Conservation (phyloP, 2,113 vertebrate species). For the Atherinomorus stipes region DNA sequence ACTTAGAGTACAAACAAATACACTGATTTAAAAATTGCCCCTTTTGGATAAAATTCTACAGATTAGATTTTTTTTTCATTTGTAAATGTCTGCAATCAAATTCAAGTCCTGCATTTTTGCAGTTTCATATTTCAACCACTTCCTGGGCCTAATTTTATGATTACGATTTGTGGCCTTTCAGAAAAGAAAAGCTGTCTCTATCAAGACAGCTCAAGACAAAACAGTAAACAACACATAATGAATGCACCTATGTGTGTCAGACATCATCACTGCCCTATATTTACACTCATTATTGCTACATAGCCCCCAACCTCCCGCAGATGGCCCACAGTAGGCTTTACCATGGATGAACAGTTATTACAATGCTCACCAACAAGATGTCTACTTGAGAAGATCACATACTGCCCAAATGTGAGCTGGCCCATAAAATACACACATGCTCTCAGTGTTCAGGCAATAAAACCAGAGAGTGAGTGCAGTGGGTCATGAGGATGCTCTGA, state of each 20-base stretch:
- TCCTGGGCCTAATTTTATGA: no score
- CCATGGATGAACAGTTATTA: slow-evolving; percentile 63
- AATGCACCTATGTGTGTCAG: slow-evolving; percentile 61
- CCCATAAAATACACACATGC: slow-evolving; percentile 64
- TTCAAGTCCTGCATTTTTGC: no score
- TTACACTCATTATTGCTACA: slow-evolving; percentile 53
- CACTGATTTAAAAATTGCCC: no score
- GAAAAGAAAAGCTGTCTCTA: no score
- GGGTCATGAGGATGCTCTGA: slow-evolving; percentile 41
- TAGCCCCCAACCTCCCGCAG: slow-evolving; percentile 55
- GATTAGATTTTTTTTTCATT: no score
- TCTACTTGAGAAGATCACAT: slow-evolving; percentile 54
- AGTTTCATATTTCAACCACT: no score
- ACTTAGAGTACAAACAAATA: no score
- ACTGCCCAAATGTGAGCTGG: slow-evolving; percentile 54
- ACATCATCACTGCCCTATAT: slow-evolving; percentile 62
- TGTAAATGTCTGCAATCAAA: no score
- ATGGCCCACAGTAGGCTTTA: slow-evolving; percentile 37
- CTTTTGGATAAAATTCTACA: no score
- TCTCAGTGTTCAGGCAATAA: slow-evolving; percentile 43
- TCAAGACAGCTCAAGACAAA: not conserved
- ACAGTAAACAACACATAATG: slow-evolving; percentile 13
- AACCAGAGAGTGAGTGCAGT: slow-evolving; percentile 35
- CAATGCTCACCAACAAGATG: slow-evolving; percentile 45
- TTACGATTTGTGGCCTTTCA: no score